phyloP scores from a whole-genome alignment of 2,113 vertebrate species.

The Nerophis ophidion region DNA sequence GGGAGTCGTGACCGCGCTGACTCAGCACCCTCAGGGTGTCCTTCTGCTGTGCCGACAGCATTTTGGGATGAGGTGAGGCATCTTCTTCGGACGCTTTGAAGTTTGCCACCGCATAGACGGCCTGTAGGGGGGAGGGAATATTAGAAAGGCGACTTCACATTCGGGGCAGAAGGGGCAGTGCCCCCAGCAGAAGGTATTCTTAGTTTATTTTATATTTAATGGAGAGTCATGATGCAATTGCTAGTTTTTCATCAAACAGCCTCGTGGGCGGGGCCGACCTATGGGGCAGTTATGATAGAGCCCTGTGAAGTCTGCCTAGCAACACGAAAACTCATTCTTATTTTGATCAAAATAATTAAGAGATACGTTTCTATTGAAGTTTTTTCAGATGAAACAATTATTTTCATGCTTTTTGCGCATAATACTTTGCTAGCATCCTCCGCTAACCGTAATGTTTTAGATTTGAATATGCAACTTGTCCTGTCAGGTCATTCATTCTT shows the following conservation, averaged over 20 bases:
- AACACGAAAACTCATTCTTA: not conserved
- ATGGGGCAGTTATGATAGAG: not conserved
- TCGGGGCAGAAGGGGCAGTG: not conserved
- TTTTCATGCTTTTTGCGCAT: no score
- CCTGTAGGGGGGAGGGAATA: conserved; percentile 63
- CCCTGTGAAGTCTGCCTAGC: conserved; percentile 11
- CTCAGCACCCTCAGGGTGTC: conserved; percentile 83
- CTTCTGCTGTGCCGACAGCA: conserved; percentile 59
- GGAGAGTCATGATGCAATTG: not conserved
- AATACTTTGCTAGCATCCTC: no score
- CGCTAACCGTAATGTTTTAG: no score
- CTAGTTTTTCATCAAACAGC: not conserved
- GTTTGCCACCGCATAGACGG: conserved; percentile 88
- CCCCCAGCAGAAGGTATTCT: no score
- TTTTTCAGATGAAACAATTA: no score
- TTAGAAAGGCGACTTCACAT: not conserved
- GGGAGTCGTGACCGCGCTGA: conserved; percentile 85
- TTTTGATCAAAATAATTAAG: no score
- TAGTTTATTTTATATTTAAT: not conserved
- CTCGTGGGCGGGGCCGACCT: no score
- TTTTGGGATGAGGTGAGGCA: not conserved
- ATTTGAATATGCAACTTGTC: no score
- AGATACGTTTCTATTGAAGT: no score
- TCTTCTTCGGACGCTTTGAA: conserved; percentile 81
- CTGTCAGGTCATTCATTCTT: no score